These are phyloP conservation scores for Antigone vipio DNA, from an alignment of 2,113 vertebrate genomes.

Conservation along the genomic window DNA sequence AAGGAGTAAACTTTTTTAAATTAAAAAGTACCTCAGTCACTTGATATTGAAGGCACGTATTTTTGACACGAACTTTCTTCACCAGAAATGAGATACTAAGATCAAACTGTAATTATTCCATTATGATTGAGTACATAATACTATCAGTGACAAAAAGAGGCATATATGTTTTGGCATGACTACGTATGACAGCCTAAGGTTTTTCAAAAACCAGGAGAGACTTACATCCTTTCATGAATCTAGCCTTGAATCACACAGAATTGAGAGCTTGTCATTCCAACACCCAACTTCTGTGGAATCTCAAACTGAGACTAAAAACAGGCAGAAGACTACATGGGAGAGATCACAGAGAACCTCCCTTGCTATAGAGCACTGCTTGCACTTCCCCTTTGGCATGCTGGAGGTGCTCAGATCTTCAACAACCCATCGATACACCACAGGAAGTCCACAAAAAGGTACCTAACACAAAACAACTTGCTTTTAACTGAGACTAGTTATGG, in stretches of 20 bases:
- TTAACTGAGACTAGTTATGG: neutral
- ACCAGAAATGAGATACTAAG: neutral
- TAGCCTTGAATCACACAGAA: neutral
- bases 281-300: neutral
- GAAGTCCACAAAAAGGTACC: neutral
- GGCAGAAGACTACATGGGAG: neutral
- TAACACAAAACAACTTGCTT: neutral
- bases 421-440: fast-evolving
- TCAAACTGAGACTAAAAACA: neutral
- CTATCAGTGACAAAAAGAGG: neutral
- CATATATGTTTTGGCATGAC: neutral
- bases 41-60: neutral
- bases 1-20: neutral
- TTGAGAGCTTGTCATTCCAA: neutral
- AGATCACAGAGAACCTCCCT: neutral
- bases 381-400: neutral
- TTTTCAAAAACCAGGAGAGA: neutral
- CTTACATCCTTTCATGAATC: neutral
- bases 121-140: neutral
- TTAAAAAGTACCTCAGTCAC: neutral
- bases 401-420: neutral
- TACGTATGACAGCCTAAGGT: neutral
- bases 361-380: neutral
- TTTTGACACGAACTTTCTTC: neutral
- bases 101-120: neutral